These are phyloP conservation scores for Drosophila bocki DNA, from an alignment of 1,140 invertebrate species.

Conservation along the genomic window DNA sequence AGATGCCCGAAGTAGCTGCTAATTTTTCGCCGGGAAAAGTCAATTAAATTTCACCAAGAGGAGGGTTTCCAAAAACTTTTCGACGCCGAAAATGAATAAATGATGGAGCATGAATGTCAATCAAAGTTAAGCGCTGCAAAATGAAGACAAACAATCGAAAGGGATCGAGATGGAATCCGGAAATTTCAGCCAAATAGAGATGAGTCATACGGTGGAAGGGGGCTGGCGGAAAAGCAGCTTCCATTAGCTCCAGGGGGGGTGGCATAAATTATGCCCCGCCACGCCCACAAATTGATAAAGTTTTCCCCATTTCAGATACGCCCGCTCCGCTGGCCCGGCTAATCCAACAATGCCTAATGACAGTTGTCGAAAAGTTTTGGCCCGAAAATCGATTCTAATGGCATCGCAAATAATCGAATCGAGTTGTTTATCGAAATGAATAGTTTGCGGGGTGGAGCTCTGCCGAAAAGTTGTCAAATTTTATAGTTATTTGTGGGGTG, in stretches of 20 bases:
- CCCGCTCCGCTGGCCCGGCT: conserved; percentile 12
- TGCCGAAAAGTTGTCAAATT: conserved; percentile 65
- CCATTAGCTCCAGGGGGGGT: conserved; percentile 60
- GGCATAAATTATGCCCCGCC: conserved; percentile 74
- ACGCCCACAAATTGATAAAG: conserved; percentile 81
- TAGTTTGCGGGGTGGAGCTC: conserved; percentile 11
- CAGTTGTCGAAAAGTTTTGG: conserved; percentile 75
- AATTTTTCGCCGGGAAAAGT: conserved; percentile 54
- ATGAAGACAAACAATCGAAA: conserved; percentile 64
- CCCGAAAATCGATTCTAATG: conserved; percentile 78
- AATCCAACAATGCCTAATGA: conserved; percentile 78
- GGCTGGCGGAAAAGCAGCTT: conserved; percentile 17
- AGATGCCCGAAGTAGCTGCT: conserved; percentile 31
- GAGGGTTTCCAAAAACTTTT: conserved; percentile 39
- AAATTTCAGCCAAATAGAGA: conserved; percentile 55
- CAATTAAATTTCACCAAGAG: conserved; percentile 49
- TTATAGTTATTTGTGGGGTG: conserved; percentile 66
- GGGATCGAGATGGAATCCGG: conserved; percentile 53
- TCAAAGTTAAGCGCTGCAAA: conserved; percentile 72
- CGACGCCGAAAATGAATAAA: conserved; percentile 76
- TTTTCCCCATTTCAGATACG: conserved; percentile 39
- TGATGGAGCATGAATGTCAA: conserved; percentile 82
- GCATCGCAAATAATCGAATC: conserved; percentile 77
- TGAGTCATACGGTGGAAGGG: conserved; percentile 56
- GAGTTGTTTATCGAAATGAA: conserved; percentile 69